Evolutionary conservation across 2,113 vertebrate species (phyloP).

Genomic region (Pterophyllum scalare): DNA sequence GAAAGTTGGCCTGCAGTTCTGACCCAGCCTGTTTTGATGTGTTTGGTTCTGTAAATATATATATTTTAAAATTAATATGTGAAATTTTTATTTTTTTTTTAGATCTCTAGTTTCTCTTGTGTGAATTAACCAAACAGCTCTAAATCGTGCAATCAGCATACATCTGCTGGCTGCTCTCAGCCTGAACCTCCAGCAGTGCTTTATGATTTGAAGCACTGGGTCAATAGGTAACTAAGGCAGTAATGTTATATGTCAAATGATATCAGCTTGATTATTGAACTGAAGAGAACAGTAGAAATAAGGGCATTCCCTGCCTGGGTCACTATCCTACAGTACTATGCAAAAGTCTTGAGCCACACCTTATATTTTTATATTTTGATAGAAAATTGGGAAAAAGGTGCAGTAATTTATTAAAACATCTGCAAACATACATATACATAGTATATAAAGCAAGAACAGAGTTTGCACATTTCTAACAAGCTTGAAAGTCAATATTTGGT

Average conservation of each 20-base stretch:
- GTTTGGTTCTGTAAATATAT: not conserved
- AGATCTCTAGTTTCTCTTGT: not conserved
- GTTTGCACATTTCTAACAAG: no score
- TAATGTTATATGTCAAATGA: not conserved
- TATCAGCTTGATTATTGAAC: not conserved
- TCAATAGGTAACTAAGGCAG: not conserved
- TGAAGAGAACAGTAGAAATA: no score
- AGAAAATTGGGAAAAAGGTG: no score
- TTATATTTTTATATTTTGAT: no score
- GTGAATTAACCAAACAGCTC: not conserved
- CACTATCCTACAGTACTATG: no score
- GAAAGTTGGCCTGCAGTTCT: constrained; percentile 12
- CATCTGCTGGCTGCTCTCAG: no score
- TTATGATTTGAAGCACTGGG: not conserved
- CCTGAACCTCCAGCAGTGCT: not conserved
- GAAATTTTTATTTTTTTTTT: not conserved
- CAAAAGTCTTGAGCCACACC: no score
- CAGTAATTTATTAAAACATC: no score
- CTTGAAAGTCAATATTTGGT: no score
- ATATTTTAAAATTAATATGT: not conserved
- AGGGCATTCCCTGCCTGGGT: no score
- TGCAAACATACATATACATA: no score
- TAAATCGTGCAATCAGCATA: not conserved
- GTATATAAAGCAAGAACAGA: no score
- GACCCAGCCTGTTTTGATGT: not conserved